Conservation (phyloP, 2,888 invertebrate species). For the Labia minor region DNA sequence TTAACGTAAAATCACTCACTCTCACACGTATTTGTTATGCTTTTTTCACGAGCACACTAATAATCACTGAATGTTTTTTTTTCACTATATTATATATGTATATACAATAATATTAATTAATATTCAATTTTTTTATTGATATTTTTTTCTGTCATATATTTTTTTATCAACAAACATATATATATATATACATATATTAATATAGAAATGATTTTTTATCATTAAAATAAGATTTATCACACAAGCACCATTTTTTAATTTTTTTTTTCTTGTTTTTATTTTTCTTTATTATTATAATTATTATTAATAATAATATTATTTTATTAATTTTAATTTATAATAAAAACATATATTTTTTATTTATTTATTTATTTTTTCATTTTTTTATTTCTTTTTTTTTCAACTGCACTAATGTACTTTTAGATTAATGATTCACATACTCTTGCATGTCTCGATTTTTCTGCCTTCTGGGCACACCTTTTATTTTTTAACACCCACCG, state of each 20-base stretch:
- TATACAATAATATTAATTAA: slow-evolving; percentile 21
- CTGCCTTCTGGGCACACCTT: slow-evolving; percentile 35
- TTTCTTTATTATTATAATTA: slow-evolving; percentile 21
- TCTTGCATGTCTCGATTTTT: slow-evolving; percentile 45
- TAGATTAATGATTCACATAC: slow-evolving; percentile 25
- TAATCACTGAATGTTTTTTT: slow-evolving; percentile 14
- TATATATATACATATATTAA: slow-evolving; percentile 19
- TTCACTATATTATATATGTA: slow-evolving; percentile 23
- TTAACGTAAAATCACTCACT: slow-evolving; percentile 13
- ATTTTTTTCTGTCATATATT: slow-evolving; percentile 23
- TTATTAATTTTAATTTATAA: too few species aligned
- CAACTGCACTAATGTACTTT: slow-evolving; percentile 24
- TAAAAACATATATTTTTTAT: too few species aligned
- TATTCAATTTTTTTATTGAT: slow-evolving; percentile 17
- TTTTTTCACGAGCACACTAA: not conserved
- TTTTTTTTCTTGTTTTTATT: slow-evolving; percentile 22
- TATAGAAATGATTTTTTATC: slow-evolving; percentile 20
- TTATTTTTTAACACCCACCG: slow-evolving; percentile 20
- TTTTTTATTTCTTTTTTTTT: slow-evolving; percentile 22
- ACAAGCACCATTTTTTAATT: slow-evolving; percentile 25
- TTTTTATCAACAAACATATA: not conserved
- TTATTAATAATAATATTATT: too few species aligned
- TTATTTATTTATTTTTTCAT: slow-evolving; percentile 19
- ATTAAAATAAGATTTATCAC: slow-evolving; percentile 24
- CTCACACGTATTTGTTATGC: slow-evolving; percentile 13